Conservation (phyloP, 2,797 vertebrate genomes). For the Acrossocheilus wenchowensis region DNA sequence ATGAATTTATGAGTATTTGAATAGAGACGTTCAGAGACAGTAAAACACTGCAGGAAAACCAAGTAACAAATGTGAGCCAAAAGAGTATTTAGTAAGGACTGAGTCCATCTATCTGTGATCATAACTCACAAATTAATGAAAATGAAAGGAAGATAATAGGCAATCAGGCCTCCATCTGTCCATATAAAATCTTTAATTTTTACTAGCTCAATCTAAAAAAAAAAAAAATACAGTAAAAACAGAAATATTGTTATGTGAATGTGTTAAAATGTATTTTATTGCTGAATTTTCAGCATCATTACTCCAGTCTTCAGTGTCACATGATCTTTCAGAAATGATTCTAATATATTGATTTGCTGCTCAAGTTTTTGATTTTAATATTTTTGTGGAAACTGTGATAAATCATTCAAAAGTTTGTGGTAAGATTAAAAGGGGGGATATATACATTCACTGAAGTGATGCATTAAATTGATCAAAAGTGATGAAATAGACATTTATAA, state of each 20-base stretch:
- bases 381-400: background rate
- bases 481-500: background rate
- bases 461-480: background rate
- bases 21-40: background rate
- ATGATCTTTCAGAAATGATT: background rate
- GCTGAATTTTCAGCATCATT: background rate
- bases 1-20: constrained; percentile 43
- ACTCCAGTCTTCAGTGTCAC: background rate
- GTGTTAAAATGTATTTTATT: background rate
- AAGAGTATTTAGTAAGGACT: background rate
- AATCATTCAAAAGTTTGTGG: background rate
- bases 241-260: background rate
- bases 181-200: background rate
- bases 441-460: background rate
- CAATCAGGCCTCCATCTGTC: background rate
- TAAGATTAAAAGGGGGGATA: too few species aligned
- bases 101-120: background rate
- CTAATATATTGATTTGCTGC: background rate
- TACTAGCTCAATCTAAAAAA: background rate
- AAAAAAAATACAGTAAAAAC: background rate
- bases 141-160: background rate
- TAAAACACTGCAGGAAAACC: background rate
- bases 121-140: background rate
- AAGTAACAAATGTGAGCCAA: background rate
- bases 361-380: background rate